Conservation (phyloP, 1,140 invertebrate species). For the Zaprionus ornatus region DNA sequence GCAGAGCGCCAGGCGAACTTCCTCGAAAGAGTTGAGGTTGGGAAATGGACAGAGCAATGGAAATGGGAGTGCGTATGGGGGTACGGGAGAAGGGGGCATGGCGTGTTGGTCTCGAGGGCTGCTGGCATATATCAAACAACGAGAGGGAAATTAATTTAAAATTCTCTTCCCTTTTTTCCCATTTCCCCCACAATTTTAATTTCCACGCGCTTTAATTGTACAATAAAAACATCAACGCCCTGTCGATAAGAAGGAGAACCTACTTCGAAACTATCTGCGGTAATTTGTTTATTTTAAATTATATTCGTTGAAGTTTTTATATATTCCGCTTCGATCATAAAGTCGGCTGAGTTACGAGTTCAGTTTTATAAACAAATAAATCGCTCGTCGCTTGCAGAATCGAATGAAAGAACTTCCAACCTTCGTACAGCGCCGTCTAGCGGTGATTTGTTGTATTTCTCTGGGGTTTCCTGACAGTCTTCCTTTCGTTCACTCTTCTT, state of each 20-base stretch:
- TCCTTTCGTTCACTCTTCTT: background rate
- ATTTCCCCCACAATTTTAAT: too few relatives aligned
- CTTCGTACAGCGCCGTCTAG: conserved; percentile 30
- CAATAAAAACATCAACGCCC: conserved; percentile 73
- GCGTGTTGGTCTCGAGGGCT: conserved; percentile 9
- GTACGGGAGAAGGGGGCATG: background rate
- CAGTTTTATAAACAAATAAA: conserved; percentile 74
- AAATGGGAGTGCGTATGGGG: background rate
- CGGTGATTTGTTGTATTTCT: conserved; percentile 61
- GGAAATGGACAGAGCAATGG: background rate
- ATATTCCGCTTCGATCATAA: conserved; percentile 53
- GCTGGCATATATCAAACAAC: conserved; percentile 65
- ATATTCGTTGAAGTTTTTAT: conserved; percentile 82
- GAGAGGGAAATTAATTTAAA: conserved; percentile 70
- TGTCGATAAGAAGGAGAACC: conserved; percentile 26
- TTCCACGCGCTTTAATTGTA: conserved; percentile 63
- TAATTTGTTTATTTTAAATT: conserved; percentile 80
- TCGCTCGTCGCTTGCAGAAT: conserved; percentile 51
- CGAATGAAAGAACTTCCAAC: conserved; percentile 27
- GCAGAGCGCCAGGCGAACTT: conserved; percentile 55
- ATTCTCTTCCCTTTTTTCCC: conserved; percentile 34
- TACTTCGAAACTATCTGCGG: conserved; percentile 46
- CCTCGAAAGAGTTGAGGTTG: conserved; percentile 40
- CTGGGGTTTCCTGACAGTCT: conserved; percentile 4
- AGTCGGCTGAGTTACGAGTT: conserved; percentile 24